Evolutionary conservation across 2,797 vertebrate genomes (phyloP), one percentile per base, ranked within the genome.

Genomic region (Mycteria americana): DNA sequence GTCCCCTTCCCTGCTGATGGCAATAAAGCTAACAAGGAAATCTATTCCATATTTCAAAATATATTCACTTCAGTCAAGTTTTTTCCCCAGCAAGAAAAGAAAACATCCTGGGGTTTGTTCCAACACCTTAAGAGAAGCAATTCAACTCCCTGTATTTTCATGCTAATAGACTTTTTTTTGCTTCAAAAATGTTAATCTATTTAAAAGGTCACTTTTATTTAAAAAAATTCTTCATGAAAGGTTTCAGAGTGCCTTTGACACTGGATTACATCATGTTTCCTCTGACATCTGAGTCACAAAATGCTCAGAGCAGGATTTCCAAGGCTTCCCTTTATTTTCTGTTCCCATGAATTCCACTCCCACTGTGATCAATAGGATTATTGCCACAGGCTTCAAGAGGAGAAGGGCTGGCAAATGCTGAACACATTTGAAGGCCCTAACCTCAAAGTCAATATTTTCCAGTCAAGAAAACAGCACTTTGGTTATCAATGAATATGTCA

Each of bases 291-390:
- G 78, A 94, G 95, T 80, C 86, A 89, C 68, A 57, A 62, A 96
- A 91, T 30, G 84, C 91, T 93, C 86, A 77, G 94, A 95, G 92
- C 77, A 93, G 68, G 68, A 85, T 95, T 95, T 94, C 85, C 86
- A 95, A 80, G 65, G 72, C 73, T 75, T 63, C 43, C 65, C 87
- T 96, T 94, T 78, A 54, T 94, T 94, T 91, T 84, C 39, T 84
- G 62, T 64, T 93, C 78, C 81, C 81, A 46, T 53, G 60, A 91
- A 92, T 75, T 86, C 73, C 50, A 3, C 73, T 94, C 91, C 79
- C 65, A 72, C 79, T 89, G 82, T 1, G 2, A 85, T 83, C 92
- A 88, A 74, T 10, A 46, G 77, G 64, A 88, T 92, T 93, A 87
- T 68, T 95, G 75, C 92, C 88, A 83, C 60, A 87, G 77, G 68